Base-by-base conservation (phyloP, 2,797 vertebrate species). In the Glossophaga mutica region DNA sequence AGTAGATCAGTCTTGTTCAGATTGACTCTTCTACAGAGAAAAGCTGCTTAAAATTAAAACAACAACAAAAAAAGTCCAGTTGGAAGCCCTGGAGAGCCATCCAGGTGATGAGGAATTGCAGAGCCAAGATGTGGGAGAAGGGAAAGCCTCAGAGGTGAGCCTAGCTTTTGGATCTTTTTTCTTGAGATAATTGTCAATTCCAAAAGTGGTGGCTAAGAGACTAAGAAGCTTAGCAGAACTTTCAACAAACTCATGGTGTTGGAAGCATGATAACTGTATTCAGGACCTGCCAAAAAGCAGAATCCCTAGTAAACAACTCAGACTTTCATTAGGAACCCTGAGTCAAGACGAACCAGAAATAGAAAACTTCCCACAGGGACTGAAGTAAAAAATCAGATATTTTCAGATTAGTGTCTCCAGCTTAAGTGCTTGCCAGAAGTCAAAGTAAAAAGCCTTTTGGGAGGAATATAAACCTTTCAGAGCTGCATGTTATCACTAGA, bases 301-400 rank as follows among this genome's bases (percentile, higher is more conserved):
- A 82, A 82, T 32, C 81, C 52, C 52, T 91, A 34, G 74, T 59
- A 83, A 85, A 91, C 84, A 95, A 52, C 59, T 26, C 42, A 34
- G 70, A 62, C 39, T 92, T 96, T 76, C 70, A 65, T 67, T 70
- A 87, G 82, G 82, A 95, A 55, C 42, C 34, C 84, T 79, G 22
- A 90, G 71, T 95, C 85, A 59, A 87, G 81, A 81, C 71, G 68
- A 86, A 44, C 50, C 81, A 82, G 44, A 94, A 96, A 94, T 82
- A 95, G 76, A 95, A 90, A 65, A 78, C 78, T 55, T 67, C 83
- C 83, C 48, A 83, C 16, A 87, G 76, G 34, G 44, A 67, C 22
- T 67, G 46, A 92, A 87, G 86, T 76, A 86, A 83, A 90, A 81
- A 92, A 86, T 71, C 46, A 67, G 71, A 86, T 92, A 81, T 71